A percentile compares a stretch with the other conserved stretches of the same genome.
phyloP scores from a whole-genome alignment of 1,140 invertebrate species.

The Cydia amplana region DNA sequence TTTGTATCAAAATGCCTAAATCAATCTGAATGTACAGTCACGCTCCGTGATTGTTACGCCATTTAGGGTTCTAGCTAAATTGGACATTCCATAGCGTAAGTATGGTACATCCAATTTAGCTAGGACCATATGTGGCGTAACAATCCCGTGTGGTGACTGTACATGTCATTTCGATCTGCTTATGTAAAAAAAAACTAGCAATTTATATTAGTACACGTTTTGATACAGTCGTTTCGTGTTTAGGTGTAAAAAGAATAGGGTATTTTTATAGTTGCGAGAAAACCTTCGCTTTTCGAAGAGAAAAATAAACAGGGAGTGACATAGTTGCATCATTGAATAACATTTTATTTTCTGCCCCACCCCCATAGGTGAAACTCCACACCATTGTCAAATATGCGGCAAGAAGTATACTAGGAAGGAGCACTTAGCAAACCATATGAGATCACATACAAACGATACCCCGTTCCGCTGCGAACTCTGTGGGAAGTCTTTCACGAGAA shows the following conservation, averaged over 20 bases:
- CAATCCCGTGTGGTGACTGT: too few species aligned
- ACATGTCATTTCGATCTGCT: too few species aligned
- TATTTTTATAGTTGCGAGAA: constrained; percentile 3
- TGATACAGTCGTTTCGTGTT: not conserved
- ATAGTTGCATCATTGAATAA: constrained; percentile 80
- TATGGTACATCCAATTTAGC: too few species aligned
- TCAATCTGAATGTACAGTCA: too few species aligned
- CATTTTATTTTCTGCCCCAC: constrained; percentile 76
- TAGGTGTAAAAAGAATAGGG: not conserved
- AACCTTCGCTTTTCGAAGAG: constrained; percentile 23
- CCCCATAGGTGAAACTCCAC: constrained; percentile 83
- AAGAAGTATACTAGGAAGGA: constrained; percentile 90
- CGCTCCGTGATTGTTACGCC: too few species aligned
- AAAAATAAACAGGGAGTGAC: constrained; percentile 42
- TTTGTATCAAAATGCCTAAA: not conserved
- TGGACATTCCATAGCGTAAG: too few species aligned
- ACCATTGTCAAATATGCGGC: constrained; percentile 87
- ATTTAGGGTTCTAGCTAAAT: too few species aligned
- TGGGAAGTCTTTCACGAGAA: constrained; percentile 92
- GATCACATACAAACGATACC: constrained; percentile 91
- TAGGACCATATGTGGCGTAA: too few species aligned
- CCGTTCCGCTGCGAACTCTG: constrained; percentile 90
- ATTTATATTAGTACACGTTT: not conserved
- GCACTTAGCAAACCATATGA: constrained; percentile 88
- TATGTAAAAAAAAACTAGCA: not conserved